These are phyloP conservation scores for Melieria omissa DNA, from an alignment of 2,888 invertebrate species.

Conservation along the genomic window DNA sequence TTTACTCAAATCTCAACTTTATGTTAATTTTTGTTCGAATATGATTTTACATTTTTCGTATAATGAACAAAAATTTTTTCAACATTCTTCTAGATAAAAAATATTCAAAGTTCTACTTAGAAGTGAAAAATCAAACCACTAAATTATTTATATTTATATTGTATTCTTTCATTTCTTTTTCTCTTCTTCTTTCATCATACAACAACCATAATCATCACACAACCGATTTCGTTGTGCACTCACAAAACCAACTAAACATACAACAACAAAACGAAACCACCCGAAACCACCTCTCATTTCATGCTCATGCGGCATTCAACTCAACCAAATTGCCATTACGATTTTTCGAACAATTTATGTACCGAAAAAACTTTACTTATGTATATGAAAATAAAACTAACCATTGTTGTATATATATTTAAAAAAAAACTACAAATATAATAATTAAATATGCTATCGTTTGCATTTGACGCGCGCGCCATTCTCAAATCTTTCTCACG, in stretches of 20 bases:
- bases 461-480: slow-evolving; percentile 36
- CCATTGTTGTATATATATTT: slow-evolving; percentile 29
- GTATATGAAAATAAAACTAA: slow-evolving; percentile 27
- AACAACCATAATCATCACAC: no score
- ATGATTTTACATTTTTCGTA: neutral
- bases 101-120: slow-evolving; percentile 22
- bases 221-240: slow-evolving; percentile 27
- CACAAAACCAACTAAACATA: slow-evolving; percentile 38
- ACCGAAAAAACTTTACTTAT: slow-evolving; percentile 13
- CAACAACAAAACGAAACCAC: neutral
- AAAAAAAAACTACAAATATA: slow-evolving; percentile 24
- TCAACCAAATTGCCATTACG: no score
- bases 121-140: slow-evolving; percentile 43
- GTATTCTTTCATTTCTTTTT: slow-evolving; percentile 65
- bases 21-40: neutral
- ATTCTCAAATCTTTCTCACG: neutral
- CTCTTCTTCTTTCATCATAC: slow-evolving; percentile 59
- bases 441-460: slow-evolving; percentile 21
- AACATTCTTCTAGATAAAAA: neutral
- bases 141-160: slow-evolving; percentile 63
- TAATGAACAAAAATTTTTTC: neutral
- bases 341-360: neutral
- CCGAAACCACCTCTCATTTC: no score
- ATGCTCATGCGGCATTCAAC: no score
- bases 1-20: neutral